Conservation (phyloP, 2,797 vertebrate species). For the Apodemus agrarius region DNA sequence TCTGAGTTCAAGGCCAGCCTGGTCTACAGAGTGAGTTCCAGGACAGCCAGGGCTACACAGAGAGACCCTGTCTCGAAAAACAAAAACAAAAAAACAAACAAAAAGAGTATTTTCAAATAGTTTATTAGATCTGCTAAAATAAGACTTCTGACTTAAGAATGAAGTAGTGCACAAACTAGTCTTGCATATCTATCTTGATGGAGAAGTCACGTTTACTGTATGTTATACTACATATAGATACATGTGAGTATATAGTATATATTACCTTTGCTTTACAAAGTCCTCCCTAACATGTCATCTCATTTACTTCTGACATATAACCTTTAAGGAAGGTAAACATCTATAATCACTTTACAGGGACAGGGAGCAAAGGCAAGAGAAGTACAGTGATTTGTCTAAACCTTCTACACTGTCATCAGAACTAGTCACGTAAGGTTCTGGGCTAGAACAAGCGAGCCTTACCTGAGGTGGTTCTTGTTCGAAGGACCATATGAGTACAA, state of each 20-base stretch:
- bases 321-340: background rate
- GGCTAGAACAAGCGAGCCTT: slow-evolving; percentile 59
- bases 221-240: background rate
- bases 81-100: too few species aligned
- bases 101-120: background rate
- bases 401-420: background rate
- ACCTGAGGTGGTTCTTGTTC: slow-evolving; percentile 96
- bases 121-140: background rate
- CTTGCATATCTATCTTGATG: background rate
- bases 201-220: background rate
- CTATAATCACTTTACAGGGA: background rate
- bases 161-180: background rate
- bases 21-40: too few species aligned
- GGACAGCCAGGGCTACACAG: too few species aligned
- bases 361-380: slow-evolving; percentile 12
- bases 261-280: background rate
- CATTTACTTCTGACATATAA: background rate
- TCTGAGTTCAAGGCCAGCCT: too few species aligned
- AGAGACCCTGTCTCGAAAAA: too few species aligned
- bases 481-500: slow-evolving; percentile 94
- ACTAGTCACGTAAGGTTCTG: background rate
- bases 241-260: background rate
- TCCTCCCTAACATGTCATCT: background rate
- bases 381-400: background rate
- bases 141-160: background rate